phyloP scores from a whole-genome alignment of 2,797 vertebrate species.

The Furcifer pardalis region DNA sequence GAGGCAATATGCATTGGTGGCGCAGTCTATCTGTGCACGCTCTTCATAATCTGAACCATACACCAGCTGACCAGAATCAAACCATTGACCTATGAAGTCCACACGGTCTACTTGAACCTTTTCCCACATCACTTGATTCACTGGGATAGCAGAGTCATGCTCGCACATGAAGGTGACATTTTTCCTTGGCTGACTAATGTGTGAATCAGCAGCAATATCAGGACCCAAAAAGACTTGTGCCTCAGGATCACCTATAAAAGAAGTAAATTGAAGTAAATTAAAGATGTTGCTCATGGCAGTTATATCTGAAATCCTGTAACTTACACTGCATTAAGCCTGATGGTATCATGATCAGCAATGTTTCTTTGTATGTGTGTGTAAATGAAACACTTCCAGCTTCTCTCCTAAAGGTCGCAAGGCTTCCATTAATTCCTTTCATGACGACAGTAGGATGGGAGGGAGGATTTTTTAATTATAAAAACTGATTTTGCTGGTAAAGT shows the following conservation, averaged over 20 bases:
- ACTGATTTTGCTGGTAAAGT: no score
- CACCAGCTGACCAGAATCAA: slow-evolving; percentile 54
- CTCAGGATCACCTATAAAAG: slow-evolving; percentile 70
- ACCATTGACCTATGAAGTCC: slow-evolving; percentile 73
- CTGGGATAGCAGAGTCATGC: slow-evolving; percentile 48
- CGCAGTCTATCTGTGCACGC: slow-evolving; percentile 67
- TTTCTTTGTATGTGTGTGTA: no score
- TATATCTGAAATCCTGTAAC: no score
- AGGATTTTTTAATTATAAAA: no score
- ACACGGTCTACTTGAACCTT: slow-evolving; percentile 64
- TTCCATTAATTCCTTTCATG: no score
- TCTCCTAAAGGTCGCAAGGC: no score
- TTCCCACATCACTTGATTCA: slow-evolving; percentile 75
- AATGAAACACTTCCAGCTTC: no score
- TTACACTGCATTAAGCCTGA: no score
- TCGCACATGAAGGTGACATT: slow-evolving; percentile 76
- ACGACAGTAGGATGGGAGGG: no score
- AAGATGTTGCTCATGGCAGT: background rate
- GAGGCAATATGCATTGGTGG: slow-evolving; percentile 48
- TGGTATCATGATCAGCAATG: no score
- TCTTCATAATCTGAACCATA: slow-evolving; percentile 74
- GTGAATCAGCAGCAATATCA: slow-evolving; percentile 9
- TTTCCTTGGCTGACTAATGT: slow-evolving; percentile 55
- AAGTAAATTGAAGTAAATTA: background rate
- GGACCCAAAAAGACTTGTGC: slow-evolving; percentile 10